phyloP scores from a whole-genome alignment of 2,888 invertebrate species.

The Euspilapteryx auroguttella region DNA sequence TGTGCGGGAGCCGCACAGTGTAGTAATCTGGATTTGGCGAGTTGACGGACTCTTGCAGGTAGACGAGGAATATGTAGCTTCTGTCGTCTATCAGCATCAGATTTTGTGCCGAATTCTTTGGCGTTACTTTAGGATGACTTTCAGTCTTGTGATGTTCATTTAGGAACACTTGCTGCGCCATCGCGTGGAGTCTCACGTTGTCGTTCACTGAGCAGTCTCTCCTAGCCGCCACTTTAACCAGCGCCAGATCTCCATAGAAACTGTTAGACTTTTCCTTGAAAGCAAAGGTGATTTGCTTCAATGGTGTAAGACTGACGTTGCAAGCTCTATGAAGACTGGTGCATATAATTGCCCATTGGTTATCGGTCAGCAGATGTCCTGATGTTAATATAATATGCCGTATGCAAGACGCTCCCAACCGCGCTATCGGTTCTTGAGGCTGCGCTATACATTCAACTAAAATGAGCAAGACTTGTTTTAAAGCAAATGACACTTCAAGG shows the following conservation, averaged over 20 bases:
- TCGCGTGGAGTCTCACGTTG: conserved; percentile 80
- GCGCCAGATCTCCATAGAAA: conserved; percentile 90
- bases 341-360: conserved; percentile 87
- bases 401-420: conserved; percentile 91
- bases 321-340: conserved; percentile 82
- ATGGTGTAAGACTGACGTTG: conserved; percentile 81
- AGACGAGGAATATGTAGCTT: conserved; percentile 86
- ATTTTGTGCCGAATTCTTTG: conserved; percentile 38
- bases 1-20: conserved; percentile 83
- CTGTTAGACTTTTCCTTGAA: conserved; percentile 91
- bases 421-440: conserved; percentile 85
- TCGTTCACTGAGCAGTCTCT: conserved; percentile 85
- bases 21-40: conserved; percentile 75
- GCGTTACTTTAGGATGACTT: conserved; percentile 25
- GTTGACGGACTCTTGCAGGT: conserved; percentile 73
- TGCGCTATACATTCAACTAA: conserved; percentile 90
- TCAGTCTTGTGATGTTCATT: conserved; percentile 53
- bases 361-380: conserved; percentile 76
- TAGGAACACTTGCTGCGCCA: conserved; percentile 87
- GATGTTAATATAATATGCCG: conserved; percentile 83
- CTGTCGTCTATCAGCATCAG: conserved; percentile 73
- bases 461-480: conserved; percentile 83
- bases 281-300: conserved; percentile 86
- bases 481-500: conserved; percentile 68
- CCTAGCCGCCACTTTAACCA: conserved; percentile 91